Evolutionary conservation across 2,888 invertebrate species (phyloP).

Genomic region (Caenorhabditis parvicauda): DNA sequence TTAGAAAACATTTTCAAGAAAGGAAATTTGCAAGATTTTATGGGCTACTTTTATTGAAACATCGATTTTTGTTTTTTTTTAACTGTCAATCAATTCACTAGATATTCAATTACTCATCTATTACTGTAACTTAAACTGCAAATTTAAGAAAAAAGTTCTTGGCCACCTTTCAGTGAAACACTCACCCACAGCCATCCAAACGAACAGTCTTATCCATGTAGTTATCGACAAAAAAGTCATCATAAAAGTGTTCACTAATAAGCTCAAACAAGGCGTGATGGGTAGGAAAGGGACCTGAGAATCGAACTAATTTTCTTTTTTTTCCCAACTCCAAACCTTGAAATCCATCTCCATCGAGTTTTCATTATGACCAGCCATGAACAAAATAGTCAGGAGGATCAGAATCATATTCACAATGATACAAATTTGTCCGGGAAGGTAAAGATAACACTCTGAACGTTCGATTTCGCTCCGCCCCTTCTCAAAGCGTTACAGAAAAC

Average conservation of each 20-base stretch:
- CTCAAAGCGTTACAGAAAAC: neutral
- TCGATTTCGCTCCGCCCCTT: neutral
- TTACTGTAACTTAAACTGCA: neutral
- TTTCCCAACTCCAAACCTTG: conserved; percentile 13
- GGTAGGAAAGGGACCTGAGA: conserved; percentile 32
- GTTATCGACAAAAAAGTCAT: conserved; percentile 84
- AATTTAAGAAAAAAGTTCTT: no score
- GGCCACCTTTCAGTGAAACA: neutral
- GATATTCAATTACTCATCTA: neutral
- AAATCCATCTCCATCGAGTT: conserved; percentile 26
- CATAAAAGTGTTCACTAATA: conserved; percentile 87
- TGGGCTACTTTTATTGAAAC: neutral
- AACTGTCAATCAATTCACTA: neutral
- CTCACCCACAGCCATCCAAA: conserved; percentile 84
- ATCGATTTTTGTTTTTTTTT: neutral
- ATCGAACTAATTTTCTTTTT: neutral
- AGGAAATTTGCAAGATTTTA: neutral
- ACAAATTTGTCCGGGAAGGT: conserved; percentile 3
- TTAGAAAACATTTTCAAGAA: neutral
- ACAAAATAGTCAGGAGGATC: conserved; percentile 18
- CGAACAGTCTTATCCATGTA: conserved; percentile 82
- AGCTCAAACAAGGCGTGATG: conserved; percentile 21
- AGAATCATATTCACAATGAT: conserved; percentile 16
- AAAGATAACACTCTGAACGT: neutral
- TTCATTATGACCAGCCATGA: conserved; percentile 35